These are phyloP conservation scores for Argya squamiceps DNA, from an alignment of 2,797 vertebrate species.

Conservation along the genomic window DNA sequence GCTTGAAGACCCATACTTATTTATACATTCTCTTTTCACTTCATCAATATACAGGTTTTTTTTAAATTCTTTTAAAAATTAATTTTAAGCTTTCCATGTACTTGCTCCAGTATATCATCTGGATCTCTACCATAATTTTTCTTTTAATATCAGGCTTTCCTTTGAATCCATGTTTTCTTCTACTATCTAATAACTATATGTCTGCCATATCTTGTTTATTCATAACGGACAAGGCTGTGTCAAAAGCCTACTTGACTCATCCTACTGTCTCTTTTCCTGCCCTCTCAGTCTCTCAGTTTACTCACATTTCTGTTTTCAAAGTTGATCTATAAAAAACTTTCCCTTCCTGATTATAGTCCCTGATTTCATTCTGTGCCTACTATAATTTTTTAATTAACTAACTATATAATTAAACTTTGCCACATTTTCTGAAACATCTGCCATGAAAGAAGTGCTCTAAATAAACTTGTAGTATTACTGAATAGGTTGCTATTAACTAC, in stretches of 20 bases:
- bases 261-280: not conserved
- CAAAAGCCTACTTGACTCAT: not conserved
- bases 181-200: not conserved
- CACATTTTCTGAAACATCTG: constrained; percentile 14
- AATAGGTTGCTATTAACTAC: not conserved
- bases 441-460: not conserved
- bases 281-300: not conserved
- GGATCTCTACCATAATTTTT: not conserved
- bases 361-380: not conserved
- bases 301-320: not conserved
- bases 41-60: rapidly evolving
- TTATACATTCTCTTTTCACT: not conserved
- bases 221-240: not conserved
- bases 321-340: not conserved
- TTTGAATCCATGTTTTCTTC: not conserved
- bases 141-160: not conserved
- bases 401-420: not conserved
- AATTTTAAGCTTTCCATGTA: not conserved
- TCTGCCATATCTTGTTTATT: not conserved
- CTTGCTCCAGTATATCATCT: not conserved
- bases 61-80: not conserved
- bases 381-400: constrained; percentile 35
- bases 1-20: not conserved
- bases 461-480: not conserved
- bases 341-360: not conserved